Evolutionary conservation across 1,140 invertebrate species (phyloP).

Genomic region (Marisa cornuarietis): DNA sequence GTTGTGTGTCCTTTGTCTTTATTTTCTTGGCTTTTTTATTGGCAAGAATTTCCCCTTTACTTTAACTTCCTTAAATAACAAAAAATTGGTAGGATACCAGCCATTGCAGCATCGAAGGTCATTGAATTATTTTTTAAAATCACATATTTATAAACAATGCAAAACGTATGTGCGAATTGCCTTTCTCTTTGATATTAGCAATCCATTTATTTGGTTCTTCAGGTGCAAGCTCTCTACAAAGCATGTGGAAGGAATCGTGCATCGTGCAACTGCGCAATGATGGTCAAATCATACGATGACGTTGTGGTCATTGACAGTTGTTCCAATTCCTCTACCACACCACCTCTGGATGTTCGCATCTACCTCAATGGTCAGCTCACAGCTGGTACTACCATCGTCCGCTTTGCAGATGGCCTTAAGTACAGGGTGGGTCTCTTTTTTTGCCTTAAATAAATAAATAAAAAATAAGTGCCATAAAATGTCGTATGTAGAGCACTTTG

Average conservation of each 20-base stretch:
- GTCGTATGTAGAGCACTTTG: not conserved
- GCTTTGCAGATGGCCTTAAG: slow-evolving; percentile 37
- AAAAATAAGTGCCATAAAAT: not conserved
- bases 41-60: too few species aligned
- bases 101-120: too few species aligned
- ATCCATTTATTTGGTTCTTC: not conserved
- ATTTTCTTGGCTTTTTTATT: too few species aligned
- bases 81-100: too few species aligned
- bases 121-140: too few species aligned
- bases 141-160: too few species aligned
- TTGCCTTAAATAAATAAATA: not conserved
- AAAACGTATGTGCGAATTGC: not conserved
- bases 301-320: slow-evolving; percentile 57
- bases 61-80: too few species aligned
- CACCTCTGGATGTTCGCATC: slow-evolving; percentile 40
- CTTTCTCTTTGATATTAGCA: not conserved
- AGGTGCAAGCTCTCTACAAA: slow-evolving; percentile 43
- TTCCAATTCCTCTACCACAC: slow-evolving; percentile 16
- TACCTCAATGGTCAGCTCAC: slow-evolving; percentile 44
- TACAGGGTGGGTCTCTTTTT: slow-evolving; percentile 34
- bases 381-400: slow-evolving; percentile 37
- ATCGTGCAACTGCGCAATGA: slow-evolving; percentile 59
- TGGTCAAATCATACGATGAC: slow-evolving; percentile 51
- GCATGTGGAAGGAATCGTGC: slow-evolving; percentile 29
- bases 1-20: too few species aligned